Base-by-base conservation (phyloP, 2,113 vertebrate species). In the Oophaga pumilio region DNA sequence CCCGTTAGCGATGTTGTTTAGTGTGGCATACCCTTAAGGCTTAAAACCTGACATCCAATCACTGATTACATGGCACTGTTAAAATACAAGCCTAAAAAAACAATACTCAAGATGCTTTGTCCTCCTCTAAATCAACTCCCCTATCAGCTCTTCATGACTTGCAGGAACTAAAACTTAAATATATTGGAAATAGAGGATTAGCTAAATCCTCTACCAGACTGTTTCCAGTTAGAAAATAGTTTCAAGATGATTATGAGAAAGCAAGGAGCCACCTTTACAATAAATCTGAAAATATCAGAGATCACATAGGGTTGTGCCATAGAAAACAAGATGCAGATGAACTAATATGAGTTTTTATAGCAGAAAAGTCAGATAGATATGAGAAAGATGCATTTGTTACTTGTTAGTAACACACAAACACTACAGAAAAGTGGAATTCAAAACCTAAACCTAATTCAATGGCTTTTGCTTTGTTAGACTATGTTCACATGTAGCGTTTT, bases 111-210 rank as follows among this genome's bases (percentile, higher is more conserved):
- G 68, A 87, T 64, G 80, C 86, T 82, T 73, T 82, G 86, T 33
- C 74, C 13, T 15, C 66, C 79, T 87, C 66, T 80, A 80, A 87
- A 86, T 86, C 85, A 86, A 78, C 62, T 56, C 24, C 10, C 2
- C 85, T 56, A 86, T 79, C 76, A 79, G 76, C 76, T 79, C 85
- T 15, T 59, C 62, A 56, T 86, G 85, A 79, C 76, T 79, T 53
- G 76, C 76, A 68, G 33, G 57, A 77, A 64, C 59, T 53, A 28
- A 11, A 77, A 86, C 85, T 79, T 79, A 26, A 69, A 86, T 85
- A 79, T 79, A 86, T 86, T 62, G 59, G 76, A 86, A 79, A 68
- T 66, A 79, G 60, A 68, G 85, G 85, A 86, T 86, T 86, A 86
- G 50, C 76, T 69, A 86, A 86, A 86, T 86, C 85, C 85, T 69